phyloP scores from a whole-genome alignment of 2,888 invertebrate genomes.

The Eupsilia transversa region DNA sequence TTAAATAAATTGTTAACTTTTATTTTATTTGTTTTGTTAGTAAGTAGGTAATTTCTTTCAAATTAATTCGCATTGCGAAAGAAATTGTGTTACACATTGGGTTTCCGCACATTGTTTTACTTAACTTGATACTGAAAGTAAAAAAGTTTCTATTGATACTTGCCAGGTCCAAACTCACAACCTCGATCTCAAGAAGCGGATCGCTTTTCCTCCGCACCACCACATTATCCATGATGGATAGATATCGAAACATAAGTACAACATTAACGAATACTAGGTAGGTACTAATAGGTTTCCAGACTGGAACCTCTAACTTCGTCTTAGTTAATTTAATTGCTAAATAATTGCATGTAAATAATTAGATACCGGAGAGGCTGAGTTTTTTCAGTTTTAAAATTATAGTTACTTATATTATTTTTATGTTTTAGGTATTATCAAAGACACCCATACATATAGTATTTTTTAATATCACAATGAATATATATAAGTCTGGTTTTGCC shows the following conservation, averaged over 20 bases:
- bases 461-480: not conserved
- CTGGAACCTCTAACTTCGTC: not conserved
- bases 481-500: not conserved
- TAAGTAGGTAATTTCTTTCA: too few species aligned
- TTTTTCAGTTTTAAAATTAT: not conserved
- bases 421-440: not conserved
- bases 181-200: conserved; percentile 12
- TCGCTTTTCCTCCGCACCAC: conserved; percentile 3
- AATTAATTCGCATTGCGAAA: too few species aligned
- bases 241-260: conserved; percentile 20
- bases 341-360: not conserved
- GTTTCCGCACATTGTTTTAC: too few species aligned
- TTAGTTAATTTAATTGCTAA: not conserved
- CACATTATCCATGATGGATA: conserved; percentile 16
- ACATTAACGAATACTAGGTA: not conserved
- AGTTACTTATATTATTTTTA: not conserved
- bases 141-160: conserved; percentile 18
- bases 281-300: not conserved
- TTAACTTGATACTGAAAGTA: not conserved
- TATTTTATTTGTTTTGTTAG: too few species aligned
- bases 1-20: too few species aligned
- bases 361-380: not conserved
- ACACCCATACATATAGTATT: too few species aligned
- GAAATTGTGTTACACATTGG: too few species aligned
- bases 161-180: conserved; percentile 30